phyloP scores from a whole-genome alignment of 2,797 vertebrate genomes.

The Oceanodroma leucorhoa region DNA sequence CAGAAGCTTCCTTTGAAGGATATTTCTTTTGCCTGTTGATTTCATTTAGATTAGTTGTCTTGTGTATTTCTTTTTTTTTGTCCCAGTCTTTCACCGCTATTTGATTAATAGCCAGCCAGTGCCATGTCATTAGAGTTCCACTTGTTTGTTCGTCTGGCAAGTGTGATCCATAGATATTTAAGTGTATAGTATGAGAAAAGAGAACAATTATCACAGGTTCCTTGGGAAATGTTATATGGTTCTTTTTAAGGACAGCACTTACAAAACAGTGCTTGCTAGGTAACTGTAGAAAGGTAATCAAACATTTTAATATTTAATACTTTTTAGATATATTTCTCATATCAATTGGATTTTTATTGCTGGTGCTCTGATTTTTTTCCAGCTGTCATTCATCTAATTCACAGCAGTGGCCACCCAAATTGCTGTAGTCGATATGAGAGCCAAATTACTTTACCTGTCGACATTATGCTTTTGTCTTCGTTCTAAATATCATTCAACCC shows the following conservation, averaged over 20 bases:
- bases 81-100: neutral
- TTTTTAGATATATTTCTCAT: neutral
- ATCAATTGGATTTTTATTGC: neutral
- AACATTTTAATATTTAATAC: neutral
- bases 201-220: neutral
- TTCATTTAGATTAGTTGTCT: neutral
- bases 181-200: neutral
- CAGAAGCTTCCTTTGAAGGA: neutral
- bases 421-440: neutral
- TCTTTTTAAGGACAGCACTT: neutral
- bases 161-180: neutral
- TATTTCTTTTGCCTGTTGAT: neutral
- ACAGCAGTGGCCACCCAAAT: neutral
- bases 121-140: neutral
- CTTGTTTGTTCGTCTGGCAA: neutral
- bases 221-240: neutral
- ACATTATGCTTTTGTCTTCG: conserved; percentile 21
- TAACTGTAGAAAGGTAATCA: neutral
- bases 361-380: neutral
- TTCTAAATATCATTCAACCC: neutral
- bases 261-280: neutral
- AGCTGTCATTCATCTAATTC: conserved; percentile 17
- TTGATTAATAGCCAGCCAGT: neutral
- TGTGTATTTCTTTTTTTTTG: neutral
- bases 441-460: neutral